Conservation (phyloP, 1,140 invertebrate genomes). For the Mercenaria mercenaria region DNA sequence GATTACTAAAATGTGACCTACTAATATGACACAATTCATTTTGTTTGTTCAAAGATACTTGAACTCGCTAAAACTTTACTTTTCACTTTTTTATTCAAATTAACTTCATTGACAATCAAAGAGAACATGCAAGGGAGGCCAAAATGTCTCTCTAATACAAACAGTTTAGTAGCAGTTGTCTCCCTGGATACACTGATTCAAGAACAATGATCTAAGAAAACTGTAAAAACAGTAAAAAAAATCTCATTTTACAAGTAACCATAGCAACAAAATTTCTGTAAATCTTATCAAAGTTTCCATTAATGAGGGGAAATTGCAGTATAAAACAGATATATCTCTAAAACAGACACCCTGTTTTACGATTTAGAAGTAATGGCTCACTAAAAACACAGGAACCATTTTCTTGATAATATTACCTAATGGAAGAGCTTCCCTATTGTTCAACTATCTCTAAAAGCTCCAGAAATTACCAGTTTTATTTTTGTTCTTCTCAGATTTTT, state of each 20-base stretch:
- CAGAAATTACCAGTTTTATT: not conserved
- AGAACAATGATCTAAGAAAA: too few species aligned
- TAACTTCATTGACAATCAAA: too few species aligned
- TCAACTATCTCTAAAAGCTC: not conserved
- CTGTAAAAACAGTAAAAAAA: not conserved
- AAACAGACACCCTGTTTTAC: slow-evolving; percentile 59
- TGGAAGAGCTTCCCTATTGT: not conserved
- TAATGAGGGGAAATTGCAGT: slow-evolving; percentile 48
- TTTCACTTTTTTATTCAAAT: too few species aligned
- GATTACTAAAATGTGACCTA: too few species aligned
- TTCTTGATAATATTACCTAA: slow-evolving; percentile 27
- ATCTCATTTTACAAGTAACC: slow-evolving; percentile 46
- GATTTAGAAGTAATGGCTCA: slow-evolving; percentile 36
- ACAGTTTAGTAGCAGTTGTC: too few species aligned
- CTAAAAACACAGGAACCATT: not conserved
- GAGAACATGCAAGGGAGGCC: too few species aligned
- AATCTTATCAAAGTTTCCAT: slow-evolving; percentile 62
- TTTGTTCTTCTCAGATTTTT: not conserved
- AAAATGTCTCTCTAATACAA: too few species aligned
- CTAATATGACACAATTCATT: too few species aligned
- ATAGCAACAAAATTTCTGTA: slow-evolving; percentile 51
- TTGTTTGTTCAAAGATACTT: too few species aligned
- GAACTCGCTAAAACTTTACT: too few species aligned
- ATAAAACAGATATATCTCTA: slow-evolving; percentile 59
- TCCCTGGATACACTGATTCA: too few species aligned